A percentile compares a stretch with the other conserved stretches of the same genome.
phyloP scores from a whole-genome alignment of 2,113 vertebrate genomes.

The Casuarius casuarius region DNA sequence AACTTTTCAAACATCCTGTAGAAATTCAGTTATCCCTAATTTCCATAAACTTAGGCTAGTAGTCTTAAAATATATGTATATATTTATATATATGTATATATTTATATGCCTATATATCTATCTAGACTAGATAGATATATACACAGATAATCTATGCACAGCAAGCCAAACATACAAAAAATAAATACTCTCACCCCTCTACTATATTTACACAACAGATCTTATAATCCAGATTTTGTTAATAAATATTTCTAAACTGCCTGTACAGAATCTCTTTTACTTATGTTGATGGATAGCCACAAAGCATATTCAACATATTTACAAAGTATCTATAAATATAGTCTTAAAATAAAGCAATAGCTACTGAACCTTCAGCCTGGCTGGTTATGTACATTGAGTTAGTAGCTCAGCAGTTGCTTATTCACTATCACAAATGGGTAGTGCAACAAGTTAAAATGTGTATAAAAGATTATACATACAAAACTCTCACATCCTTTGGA shows the following conservation, averaged over 20 bases:
- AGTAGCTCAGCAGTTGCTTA: slow-evolving; percentile 78
- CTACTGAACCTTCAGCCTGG: slow-evolving; percentile 71
- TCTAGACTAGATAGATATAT: slow-evolving; percentile 55
- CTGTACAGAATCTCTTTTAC: slow-evolving; percentile 71
- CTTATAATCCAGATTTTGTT: slow-evolving; percentile 79
- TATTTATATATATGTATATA: slow-evolving; percentile 63
- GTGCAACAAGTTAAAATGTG: slow-evolving; percentile 86
- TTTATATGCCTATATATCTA: slow-evolving; percentile 63
- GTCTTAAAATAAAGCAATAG: slow-evolving; percentile 76
- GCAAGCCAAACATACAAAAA: slow-evolving; percentile 80
- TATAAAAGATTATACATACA: slow-evolving; percentile 90
- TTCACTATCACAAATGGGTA: slow-evolving; percentile 79
- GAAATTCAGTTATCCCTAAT: slow-evolving; percentile 43
- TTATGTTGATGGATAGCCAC: slow-evolving; percentile 86
- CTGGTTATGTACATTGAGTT: slow-evolving; percentile 78
- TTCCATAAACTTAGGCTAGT: slow-evolving; percentile 63
- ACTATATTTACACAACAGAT: slow-evolving; percentile 80
- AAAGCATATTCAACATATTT: slow-evolving; percentile 83
- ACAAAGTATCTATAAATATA: slow-evolving; percentile 84
- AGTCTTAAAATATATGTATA: slow-evolving; percentile 71
- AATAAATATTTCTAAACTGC: slow-evolving; percentile 85
- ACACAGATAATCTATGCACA: slow-evolving; percentile 67
- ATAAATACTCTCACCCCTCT: slow-evolving; percentile 85
- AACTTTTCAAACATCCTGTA: slow-evolving; percentile 54
- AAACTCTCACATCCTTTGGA: slow-evolving; percentile 89